Base-by-base conservation (phyloP, 2,113 vertebrate species). In the Dicerorhinus sumatrensis region DNA sequence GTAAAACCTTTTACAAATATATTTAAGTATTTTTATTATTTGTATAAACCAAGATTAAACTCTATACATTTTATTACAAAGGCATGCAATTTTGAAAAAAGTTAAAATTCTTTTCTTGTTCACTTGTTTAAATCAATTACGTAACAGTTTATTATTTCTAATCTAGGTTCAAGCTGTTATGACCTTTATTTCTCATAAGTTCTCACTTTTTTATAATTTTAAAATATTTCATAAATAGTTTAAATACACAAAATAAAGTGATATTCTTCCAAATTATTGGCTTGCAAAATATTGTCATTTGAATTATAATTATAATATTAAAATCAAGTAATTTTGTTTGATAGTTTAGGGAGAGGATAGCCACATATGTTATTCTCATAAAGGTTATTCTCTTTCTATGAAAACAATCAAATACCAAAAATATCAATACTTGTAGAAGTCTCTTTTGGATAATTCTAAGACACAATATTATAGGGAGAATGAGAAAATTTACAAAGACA, bases 11-110 rank as follows among this genome's bases (percentile, higher is more conserved):
- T 60, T 12, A 77, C 85, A 89, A 58, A 54, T n/a, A 42, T n/a
- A 87, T 23, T 76, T 75, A 31, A 75, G 5, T 56, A 75, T 46
- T 94, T 94, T 69, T 42, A 60, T 87, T 75, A 91, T 65, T 91
- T 82, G 33, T 75, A 18, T 76, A 51, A 92, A 83, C 16, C 18
- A 70, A 31, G 7, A 80, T 36, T 76, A 89, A 92, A 46, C 18
- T 1, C 1, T 76, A 14, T 75, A 69, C 17, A 39, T 63, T 73
- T 8, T 72, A 63, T 31, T 69, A 54, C 23, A 88, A 76, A 76
- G 25, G 23, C 46, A 18, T 23, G 8, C 16, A 83, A 75, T 67
- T 51, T 46, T 93, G 5, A 60, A 88, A 67, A 83, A 60, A 85
- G 5, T 89, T 83, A 11, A 73, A 48, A 63, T 63, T 51, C 0